A percentile compares a stretch with the other conserved stretches of the same genome.
These are phyloP conservation scores for Phainopepla nitens DNA, from an alignment of 2,113 vertebrate genomes.

Conservation along the genomic window DNA sequence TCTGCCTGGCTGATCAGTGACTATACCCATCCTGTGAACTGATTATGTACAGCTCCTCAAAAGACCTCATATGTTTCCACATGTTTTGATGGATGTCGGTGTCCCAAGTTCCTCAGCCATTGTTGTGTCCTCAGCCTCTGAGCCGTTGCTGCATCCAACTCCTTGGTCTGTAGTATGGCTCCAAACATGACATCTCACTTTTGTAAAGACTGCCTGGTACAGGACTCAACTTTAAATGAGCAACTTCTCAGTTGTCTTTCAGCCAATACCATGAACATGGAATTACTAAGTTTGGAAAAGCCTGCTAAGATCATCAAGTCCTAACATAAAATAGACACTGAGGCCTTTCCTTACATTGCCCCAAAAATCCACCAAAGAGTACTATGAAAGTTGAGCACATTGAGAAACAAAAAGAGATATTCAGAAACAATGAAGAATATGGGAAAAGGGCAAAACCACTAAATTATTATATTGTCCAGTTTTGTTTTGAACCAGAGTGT, in stretches of 20 bases:
- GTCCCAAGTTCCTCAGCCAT: not conserved
- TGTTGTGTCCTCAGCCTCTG: not conserved
- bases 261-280: not conserved
- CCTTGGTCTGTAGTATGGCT: accelerated
- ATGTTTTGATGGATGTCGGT: not conserved
- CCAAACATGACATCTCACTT: not conserved
- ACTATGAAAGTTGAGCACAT: not conserved
- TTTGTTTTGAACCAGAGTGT: not conserved
- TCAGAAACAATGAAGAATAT: not conserved
- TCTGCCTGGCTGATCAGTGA: not conserved
- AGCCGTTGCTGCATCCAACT: not conserved
- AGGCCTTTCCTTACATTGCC: not conserved
- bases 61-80: not conserved
- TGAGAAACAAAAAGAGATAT: not conserved
- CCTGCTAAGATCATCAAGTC: not conserved
- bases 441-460: not conserved
- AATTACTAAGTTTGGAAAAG: not conserved
- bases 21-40: not conserved
- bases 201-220: not conserved
- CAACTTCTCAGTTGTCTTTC: not conserved
- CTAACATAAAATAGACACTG: not conserved
- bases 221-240: not conserved
- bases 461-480: not conserved
- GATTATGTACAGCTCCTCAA: not conserved
- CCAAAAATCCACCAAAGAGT: not conserved